Evolutionary conservation across 1,140 invertebrate genomes (phyloP), one percentile per base, ranked within the genome.

Genomic region (Adoxophyes honmai): DNA sequence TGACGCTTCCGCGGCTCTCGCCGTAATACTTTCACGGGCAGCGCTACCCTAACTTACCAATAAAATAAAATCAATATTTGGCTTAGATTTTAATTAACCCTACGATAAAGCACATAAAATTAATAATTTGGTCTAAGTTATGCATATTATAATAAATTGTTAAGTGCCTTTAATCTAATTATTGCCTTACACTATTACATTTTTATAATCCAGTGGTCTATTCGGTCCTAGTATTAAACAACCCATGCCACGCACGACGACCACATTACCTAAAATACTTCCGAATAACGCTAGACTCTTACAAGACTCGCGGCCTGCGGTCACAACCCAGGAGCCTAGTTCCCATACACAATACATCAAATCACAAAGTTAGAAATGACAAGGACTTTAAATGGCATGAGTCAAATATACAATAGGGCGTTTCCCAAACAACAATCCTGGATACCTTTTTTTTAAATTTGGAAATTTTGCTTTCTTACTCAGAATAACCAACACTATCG

Each of bases 101-200:
- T 88, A 88, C 71, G 60, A 86, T 83, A 86, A 88, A 88, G 81
- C 81, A 85, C 72, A 77, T 83, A 82, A 79, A 48, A 80, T 63
- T 86, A 84, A 82, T 85, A 88, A 79, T 88, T 88, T 88, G 86
- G 86, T 88, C 86, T 88, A 88, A 84, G 81, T 86, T 88, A 88
- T 84, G 77, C 77, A 70, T 81, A 79, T 79, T 74, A 75, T 70
- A 75, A 76, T 77, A 76, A 78, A 79, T 70, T 74, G 79, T 86
- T 88, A 86, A 88, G 86, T 88, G 81, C 73, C 56, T 76, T 86
- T 84, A 84, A 60, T 61, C 78, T 86, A 86, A 78, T 88, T 88
- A 88, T 88, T 86, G 81, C 81, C 78, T 86, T 85, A 86, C 51
- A 62, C 68, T 78, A 81, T 62, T 65, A 78, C 76, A 73, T 72